These are phyloP conservation scores for Condylura cristata DNA, from an alignment of 2,113 vertebrate species.

Conservation along the genomic window DNA sequence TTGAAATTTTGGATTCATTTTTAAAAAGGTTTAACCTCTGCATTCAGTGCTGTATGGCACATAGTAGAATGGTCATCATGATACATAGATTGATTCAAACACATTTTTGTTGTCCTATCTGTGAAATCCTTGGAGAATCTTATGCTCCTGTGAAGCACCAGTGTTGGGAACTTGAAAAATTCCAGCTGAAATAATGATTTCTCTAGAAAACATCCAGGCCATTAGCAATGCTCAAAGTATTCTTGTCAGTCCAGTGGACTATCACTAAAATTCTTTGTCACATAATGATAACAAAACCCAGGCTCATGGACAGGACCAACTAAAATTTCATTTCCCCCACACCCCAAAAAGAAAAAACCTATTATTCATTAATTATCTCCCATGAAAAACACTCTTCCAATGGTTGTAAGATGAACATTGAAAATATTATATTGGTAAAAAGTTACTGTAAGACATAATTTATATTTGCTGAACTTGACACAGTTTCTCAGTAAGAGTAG, in stretches of 20 bases:
- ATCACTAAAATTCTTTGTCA: background rate
- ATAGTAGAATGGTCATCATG: background rate
- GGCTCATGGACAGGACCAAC: background rate
- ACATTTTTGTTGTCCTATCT: background rate
- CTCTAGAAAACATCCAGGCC: conserved; percentile 42
- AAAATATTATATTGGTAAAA: background rate
- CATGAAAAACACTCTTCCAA: background rate
- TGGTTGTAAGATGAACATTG: background rate
- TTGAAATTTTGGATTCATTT: background rate
- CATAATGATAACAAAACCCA: background rate
- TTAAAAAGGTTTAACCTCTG: background rate
- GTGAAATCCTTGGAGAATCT: conserved; percentile 36
- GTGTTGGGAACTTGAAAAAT: background rate
- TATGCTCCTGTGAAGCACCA: background rate
- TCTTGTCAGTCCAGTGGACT: background rate
- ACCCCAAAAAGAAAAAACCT: background rate
- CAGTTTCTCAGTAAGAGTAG: background rate
- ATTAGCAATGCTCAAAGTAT: background rate
- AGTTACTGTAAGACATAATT: background rate
- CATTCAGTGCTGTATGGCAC: background rate
- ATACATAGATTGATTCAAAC: background rate
- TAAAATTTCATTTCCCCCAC: background rate
- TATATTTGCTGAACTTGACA: background rate
- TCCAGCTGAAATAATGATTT: conserved; percentile 52
- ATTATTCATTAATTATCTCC: background rate